phyloP scores from a whole-genome alignment of 35 echinoderm and acorn worm genomes.

The Lytechinus variegatus region DNA sequence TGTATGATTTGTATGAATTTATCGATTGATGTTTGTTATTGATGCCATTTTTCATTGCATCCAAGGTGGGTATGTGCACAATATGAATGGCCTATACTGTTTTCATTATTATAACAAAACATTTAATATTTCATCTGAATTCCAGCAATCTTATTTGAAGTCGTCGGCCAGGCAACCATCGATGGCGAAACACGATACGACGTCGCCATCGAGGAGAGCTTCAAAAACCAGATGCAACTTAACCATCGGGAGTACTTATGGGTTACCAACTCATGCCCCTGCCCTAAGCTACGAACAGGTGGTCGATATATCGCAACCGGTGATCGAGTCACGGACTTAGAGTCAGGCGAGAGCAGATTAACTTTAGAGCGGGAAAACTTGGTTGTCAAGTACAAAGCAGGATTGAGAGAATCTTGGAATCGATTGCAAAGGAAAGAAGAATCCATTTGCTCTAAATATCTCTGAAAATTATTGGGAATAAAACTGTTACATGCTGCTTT shows the following conservation, averaged over 20 bases:
- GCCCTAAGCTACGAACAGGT: conserved; percentile 64
- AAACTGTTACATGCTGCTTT: not conserved
- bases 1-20: too few relatives aligned
- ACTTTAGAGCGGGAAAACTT: conserved; percentile 73
- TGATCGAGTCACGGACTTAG: conserved; percentile 46
- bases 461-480: not conserved
- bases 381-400: conserved; percentile 66
- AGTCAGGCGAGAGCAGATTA: conserved; percentile 68
- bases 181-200: conserved; percentile 70
- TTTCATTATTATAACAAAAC: not conserved
- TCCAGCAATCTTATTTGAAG: conserved; percentile 67
- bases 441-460: conserved; percentile 46
- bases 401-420: conserved; percentile 68
- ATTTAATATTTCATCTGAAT: not conserved
- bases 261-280: conserved; percentile 86
- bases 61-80: too few relatives aligned
- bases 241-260: conserved; percentile 75
- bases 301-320: conserved; percentile 78
- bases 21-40: too few relatives aligned
- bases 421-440: conserved; percentile 64
- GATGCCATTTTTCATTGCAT: too few relatives aligned
- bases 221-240: conserved; percentile 70
- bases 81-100: too few relatives aligned
- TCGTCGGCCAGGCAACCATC: conserved; percentile 52
- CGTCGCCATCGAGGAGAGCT: conserved; percentile 67